Percentiles rank a stretch among this genome's conserved stretches.
Evolutionary conservation across 2,797 vertebrate genomes (phyloP).

Genomic region (Leptodactylus fallax): DNA sequence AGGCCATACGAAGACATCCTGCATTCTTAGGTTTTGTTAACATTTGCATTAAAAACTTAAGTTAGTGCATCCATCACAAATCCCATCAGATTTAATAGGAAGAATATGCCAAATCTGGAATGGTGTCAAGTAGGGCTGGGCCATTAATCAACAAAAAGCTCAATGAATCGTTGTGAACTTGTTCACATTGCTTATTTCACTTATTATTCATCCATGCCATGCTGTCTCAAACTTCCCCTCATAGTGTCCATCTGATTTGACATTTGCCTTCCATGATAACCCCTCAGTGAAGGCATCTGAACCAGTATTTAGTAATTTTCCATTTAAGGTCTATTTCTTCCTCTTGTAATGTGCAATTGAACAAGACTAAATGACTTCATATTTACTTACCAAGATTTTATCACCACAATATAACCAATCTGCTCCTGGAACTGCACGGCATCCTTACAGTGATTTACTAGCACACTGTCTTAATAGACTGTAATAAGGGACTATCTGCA

Average conservation of each 20-base stretch:
- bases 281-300: neutral
- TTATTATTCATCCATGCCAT: too few species aligned
- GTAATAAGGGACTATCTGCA: conserved; percentile 23
- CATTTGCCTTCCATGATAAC: neutral
- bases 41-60: too few species aligned
- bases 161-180: too few species aligned
- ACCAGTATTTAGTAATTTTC: neutral
- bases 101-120: too few species aligned
- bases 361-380: neutral
- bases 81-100: too few species aligned
- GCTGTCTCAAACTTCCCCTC: too few species aligned
- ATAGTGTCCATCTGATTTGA: neutral
- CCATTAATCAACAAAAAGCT: too few species aligned
- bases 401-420: neutral
- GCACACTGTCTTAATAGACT: neutral
- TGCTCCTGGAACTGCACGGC: conserved; percentile 30
- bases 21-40: too few species aligned
- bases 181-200: too few species aligned
- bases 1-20: too few species aligned
- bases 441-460: conserved; percentile 41
- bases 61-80: too few species aligned
- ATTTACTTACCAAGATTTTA: conserved; percentile 26
- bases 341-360: neutral
- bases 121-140: too few species aligned
- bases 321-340: neutral